These are phyloP conservation scores for Xiphydria camelus DNA, from an alignment of 2,888 invertebrate species.

Conservation along the genomic window DNA sequence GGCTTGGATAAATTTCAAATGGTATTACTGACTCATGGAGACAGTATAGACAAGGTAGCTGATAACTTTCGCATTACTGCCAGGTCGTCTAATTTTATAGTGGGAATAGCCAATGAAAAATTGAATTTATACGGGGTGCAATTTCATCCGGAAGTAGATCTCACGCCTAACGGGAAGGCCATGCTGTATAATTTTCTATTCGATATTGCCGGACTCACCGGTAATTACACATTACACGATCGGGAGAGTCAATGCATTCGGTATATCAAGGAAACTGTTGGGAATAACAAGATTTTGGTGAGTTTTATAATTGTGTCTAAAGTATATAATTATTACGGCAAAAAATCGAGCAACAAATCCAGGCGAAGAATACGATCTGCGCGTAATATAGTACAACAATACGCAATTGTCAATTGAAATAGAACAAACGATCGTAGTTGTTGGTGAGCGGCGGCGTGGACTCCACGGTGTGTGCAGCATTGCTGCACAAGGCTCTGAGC, in stretches of 20 bases:
- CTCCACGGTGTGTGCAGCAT: conserved; percentile 98
- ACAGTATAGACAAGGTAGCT: conserved; percentile 90
- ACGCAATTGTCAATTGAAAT: conserved; percentile 4
- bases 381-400: conserved; percentile 2
- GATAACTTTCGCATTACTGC: conserved; percentile 87
- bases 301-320: conserved; percentile 53
- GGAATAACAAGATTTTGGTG: conserved; percentile 90
- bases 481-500: conserved; percentile 86
- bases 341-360: too few relatives aligned
- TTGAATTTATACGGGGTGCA: conserved; percentile 92
- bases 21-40: conserved; percentile 96
- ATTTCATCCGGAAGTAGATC: conserved; percentile 98
- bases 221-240: conserved; percentile 84
- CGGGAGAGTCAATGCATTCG: conserved; percentile 90
- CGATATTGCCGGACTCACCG: conserved; percentile 84
- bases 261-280: conserved; percentile 87
- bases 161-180: conserved; percentile 85
- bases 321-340: conserved; percentile 9
- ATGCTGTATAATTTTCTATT: conserved; percentile 96
- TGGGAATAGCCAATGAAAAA: conserved; percentile 90
- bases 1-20: conserved; percentile 84
- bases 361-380: conserved; percentile 2
- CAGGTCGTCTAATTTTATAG: conserved; percentile 79
- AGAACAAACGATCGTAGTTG: conserved; percentile 63
- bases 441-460: conserved; percentile 98